Base-by-base conservation (phyloP, 2,113 vertebrate species). In the Mirounga angustirostris region DNA sequence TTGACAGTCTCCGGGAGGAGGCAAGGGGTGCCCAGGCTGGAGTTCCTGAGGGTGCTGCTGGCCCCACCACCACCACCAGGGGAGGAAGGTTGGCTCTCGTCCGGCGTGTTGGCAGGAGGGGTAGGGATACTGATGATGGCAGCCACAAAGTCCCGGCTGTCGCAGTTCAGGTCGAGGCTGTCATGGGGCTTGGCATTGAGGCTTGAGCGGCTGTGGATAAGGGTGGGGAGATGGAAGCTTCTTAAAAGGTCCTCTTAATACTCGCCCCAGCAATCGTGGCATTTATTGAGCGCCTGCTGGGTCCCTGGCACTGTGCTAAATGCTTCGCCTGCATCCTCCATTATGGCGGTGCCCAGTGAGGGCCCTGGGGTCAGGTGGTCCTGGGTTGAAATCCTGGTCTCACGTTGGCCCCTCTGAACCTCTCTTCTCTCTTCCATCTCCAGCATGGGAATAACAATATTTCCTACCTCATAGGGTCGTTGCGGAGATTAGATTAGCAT, bases 41-140 rank as follows among this genome's bases (percentile, higher is more conserved):
- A 99, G 98, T 99, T 99, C 98, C 99, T 99, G 94, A 99, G 98
- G 93, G 99, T 98, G 81, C 98, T 99, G 87, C 92, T 92, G 30
- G 93, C 81, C 59, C 94, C 0, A 97, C 98, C 50, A 97, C 98
- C 5, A 0, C 79, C 92, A 19, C 95, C 95, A 4, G 99, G 99
- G 0, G 99, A 99, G 0, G 99, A 98, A 4, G 99, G 99, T 26
- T 99, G 99, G 98, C 99, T 99, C 95, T 99, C 99, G 11, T 99
- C 99, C 0, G 99, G 99, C 0, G 99, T 99, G 98, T 99, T 99
- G 97, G 99, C 99, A 0, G 99, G 99, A 19, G 99, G 99, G 0
- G 99, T 99, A 15, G 99, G 99, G 97, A 99, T 99, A 98, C 99
- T 99, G 98, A 99, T 99, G 96, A 99, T 99, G 97, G 99, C 99